Evolutionary conservation across 2,797 vertebrate species (phyloP).

Genomic region (Sebastes glaucus): DNA sequence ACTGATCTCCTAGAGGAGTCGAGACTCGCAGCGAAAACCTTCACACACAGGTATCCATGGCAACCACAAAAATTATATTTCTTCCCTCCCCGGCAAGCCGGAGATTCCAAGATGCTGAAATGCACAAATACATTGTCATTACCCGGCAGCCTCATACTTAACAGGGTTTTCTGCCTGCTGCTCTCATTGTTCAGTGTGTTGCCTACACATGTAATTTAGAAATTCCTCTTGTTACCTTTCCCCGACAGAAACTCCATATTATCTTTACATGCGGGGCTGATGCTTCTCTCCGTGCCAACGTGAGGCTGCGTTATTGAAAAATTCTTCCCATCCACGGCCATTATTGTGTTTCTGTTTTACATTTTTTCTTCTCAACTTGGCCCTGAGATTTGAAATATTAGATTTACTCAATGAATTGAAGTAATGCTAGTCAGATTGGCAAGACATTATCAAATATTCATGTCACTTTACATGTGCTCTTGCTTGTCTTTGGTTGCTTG

Average conservation of each 20-base stretch:
- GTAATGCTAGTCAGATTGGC: constrained; percentile 15
- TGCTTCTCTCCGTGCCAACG: neutral
- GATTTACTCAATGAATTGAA: constrained; percentile 30
- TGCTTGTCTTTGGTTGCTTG: constrained; percentile 44
- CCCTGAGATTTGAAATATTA: constrained; percentile 16
- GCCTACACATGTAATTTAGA: constrained; percentile 69
- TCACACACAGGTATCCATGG: constrained; percentile 82
- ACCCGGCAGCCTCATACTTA: constrained; percentile 73
- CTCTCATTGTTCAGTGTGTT: constrained; percentile 61
- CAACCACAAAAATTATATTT: constrained; percentile 80
- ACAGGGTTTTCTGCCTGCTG: constrained; percentile 68
- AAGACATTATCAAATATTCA: constrained; percentile 57
- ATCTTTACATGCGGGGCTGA: constrained; percentile 38
- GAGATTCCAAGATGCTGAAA: constrained; percentile 79
- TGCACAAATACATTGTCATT: constrained; percentile 83
- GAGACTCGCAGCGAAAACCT: constrained; percentile 71
- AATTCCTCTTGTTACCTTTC: constrained; percentile 63
- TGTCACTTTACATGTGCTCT: constrained; percentile 48
- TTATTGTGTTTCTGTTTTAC: constrained; percentile 22
- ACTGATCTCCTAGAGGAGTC: constrained; percentile 82
- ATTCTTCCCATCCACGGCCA: constrained; percentile 7
- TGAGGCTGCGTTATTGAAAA: constrained; percentile 28
- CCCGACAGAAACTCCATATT: constrained; percentile 46
- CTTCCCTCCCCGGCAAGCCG: constrained; percentile 60
- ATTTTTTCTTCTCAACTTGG: constrained; percentile 8